Evolutionary conservation across 2,113 vertebrate species (phyloP).

Genomic region (Heterotis niloticus): DNA sequence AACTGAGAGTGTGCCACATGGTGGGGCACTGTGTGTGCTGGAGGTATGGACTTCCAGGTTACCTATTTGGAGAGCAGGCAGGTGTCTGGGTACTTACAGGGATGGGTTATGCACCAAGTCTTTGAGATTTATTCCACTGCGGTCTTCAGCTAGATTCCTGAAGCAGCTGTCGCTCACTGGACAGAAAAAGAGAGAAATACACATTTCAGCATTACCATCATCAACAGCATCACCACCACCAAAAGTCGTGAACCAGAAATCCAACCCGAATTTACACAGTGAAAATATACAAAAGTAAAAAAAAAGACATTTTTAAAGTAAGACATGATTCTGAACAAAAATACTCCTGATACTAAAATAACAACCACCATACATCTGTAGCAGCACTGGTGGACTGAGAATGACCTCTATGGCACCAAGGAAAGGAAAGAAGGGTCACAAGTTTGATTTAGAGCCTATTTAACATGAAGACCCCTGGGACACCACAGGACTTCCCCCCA

Average conservation of each 20-base stretch:
- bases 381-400: not conserved
- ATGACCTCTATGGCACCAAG: not conserved
- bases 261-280: not conserved
- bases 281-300: not conserved
- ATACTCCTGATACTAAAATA: not conserved
- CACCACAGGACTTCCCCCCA: not conserved
- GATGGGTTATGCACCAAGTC: conserved; percentile 97
- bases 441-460: not conserved
- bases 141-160: conserved; percentile 96
- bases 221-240: too few relatives aligned
- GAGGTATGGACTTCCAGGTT: conserved; percentile 21
- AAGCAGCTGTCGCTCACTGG: conserved; percentile 99
- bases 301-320: too few relatives aligned
- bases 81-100: conserved; percentile 78
- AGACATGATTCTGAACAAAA: too few relatives aligned
- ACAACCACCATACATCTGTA: not conserved
- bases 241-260: not conserved
- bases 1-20: not conserved
- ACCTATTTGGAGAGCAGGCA: not conserved
- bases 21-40: conserved; percentile 23
- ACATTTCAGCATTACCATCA: not conserved
- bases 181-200: conserved; percentile 41
- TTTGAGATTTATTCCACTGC: conserved; percentile 99
- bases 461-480: not conserved
- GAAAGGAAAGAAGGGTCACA: not conserved